A percentile compares a stretch with the other conserved stretches of the same genome.
These are phyloP conservation scores for Porphyrio hochstetteri DNA, from an alignment of 2,113 vertebrate genomes.

Conservation along the genomic window DNA sequence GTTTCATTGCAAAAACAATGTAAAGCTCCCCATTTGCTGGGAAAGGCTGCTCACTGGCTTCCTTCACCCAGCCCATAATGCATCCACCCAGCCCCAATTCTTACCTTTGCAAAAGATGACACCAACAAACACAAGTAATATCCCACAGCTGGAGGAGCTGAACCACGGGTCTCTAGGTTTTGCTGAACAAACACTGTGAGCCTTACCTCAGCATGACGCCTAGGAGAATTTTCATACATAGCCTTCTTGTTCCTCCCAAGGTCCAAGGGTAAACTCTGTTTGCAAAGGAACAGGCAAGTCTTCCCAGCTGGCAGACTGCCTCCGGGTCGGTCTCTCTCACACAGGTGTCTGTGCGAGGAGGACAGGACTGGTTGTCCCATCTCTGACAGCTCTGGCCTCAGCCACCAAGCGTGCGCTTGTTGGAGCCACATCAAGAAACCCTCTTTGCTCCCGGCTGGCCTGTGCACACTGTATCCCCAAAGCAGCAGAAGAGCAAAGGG, in stretches of 20 bases:
- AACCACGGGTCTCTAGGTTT: background rate
- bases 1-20: constrained; percentile 1
- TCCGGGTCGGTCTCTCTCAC: background rate
- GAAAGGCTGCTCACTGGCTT: background rate
- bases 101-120: background rate
- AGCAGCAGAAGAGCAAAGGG: background rate
- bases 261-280: background rate
- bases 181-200: background rate
- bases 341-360: background rate
- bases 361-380: background rate
- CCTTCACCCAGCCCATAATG: background rate
- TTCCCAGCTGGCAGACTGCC: background rate
- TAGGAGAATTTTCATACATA: background rate
- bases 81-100: background rate
- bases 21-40: background rate
- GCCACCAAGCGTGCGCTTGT: background rate
- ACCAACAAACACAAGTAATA: background rate
- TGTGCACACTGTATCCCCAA: background rate
- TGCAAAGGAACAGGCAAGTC: background rate
- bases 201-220: background rate
- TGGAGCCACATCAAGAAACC: background rate
- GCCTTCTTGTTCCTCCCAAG: background rate
- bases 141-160: background rate
- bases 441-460: background rate
- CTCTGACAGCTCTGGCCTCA: background rate